A percentile compares a stretch with the other conserved stretches of the same genome.
phyloP scores from a whole-genome alignment of 1,140 invertebrate species.

The Phymorhynchus buccinoides region DNA sequence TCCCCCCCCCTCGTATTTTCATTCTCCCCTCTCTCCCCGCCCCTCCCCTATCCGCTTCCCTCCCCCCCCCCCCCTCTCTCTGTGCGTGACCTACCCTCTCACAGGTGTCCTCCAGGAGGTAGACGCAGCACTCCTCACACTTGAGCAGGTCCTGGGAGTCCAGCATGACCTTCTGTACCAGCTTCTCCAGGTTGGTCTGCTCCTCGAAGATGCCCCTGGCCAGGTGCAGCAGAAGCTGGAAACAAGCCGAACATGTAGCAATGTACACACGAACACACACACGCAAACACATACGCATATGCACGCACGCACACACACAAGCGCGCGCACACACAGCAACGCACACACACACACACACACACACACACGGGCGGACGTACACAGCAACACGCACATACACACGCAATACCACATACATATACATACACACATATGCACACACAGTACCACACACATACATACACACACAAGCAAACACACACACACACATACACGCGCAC shows the following conservation, averaged over 20 bases:
- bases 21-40: too few relatives aligned
- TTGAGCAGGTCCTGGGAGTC: conserved; percentile 92
- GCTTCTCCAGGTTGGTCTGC: conserved; percentile 91
- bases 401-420: neutral
- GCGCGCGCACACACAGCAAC: neutral
- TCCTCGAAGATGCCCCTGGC: conserved; percentile 92
- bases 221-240: conserved; percentile 85
- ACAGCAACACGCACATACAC: neutral
- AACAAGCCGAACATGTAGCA: conserved; percentile 13
- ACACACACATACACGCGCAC: neutral
- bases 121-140: conserved; percentile 88
- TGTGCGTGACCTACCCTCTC: conserved; percentile 43
- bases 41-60: too few relatives aligned
- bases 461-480: neutral
- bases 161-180: conserved; percentile 96
- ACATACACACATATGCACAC: neutral
- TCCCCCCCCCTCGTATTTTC: too few relatives aligned
- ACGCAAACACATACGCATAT: neutral
- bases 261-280: conserved; percentile 4
- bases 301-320: conserved; percentile 13
- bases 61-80: too few relatives aligned
- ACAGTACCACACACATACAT: neutral
- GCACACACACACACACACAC: neutral
- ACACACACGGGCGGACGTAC: neutral
- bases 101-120: conserved; percentile 61